Conservation (phyloP, 1,140 invertebrate genomes). For the Stenopsyche tienmushanensis region DNA sequence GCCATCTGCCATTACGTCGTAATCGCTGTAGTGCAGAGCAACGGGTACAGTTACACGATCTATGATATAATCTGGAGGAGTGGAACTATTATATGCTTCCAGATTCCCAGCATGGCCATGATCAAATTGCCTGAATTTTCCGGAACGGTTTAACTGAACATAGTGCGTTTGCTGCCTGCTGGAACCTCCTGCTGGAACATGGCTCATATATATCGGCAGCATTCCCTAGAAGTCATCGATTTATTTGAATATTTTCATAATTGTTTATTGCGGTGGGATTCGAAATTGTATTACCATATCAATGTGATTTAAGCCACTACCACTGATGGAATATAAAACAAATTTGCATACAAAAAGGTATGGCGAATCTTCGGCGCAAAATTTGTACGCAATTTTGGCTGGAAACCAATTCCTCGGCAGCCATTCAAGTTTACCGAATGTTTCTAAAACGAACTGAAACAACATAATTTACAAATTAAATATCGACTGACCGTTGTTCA, state of each 20-base stretch:
- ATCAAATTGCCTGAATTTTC: constrained; percentile 54
- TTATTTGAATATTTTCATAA: not conserved
- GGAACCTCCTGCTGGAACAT: constrained; percentile 78
- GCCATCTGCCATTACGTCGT: constrained; percentile 62
- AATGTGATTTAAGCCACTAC: constrained; percentile 56
- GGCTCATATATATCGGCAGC: constrained; percentile 70
- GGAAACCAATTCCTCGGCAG: not conserved
- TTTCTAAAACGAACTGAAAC: not conserved
- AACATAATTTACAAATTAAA: not conserved
- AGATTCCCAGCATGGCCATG: constrained; percentile 50
- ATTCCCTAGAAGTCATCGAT: constrained; percentile 51
- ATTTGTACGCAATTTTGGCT: not conserved
- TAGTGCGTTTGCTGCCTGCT: constrained; percentile 74
- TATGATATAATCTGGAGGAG: constrained; percentile 64
- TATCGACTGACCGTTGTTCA: constrained; percentile 50
- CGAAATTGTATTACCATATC: constrained; percentile 51
- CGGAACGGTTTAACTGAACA: constrained; percentile 59
- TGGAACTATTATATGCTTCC: constrained; percentile 49
- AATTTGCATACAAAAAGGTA: constrained; percentile 54
- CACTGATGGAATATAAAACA: constrained; percentile 59
- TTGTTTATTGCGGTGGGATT: not conserved
- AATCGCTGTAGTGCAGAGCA: constrained; percentile 63
- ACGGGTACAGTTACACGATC: constrained; percentile 61
- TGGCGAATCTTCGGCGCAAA: not conserved
- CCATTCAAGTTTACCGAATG: not conserved